These are phyloP conservation scores for Bucco capensis DNA, from an alignment of 2,113 vertebrate genomes.

Conservation along the genomic window DNA sequence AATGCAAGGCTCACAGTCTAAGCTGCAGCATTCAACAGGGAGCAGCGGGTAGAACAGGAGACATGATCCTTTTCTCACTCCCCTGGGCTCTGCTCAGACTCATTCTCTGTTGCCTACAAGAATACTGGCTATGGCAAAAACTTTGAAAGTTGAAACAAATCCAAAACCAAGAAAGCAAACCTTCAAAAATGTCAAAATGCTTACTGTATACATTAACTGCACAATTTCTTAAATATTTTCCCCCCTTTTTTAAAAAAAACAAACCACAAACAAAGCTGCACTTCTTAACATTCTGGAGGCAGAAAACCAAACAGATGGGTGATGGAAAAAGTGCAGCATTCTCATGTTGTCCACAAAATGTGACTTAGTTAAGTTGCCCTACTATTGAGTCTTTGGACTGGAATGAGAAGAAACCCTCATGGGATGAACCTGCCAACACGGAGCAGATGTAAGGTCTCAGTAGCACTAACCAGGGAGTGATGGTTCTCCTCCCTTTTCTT, in stretches of 20 bases:
- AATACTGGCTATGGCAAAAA: background rate
- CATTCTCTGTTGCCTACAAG: background rate
- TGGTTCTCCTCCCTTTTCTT: background rate
- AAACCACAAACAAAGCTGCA: background rate
- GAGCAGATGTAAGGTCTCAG: fast-evolving
- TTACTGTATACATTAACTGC: background rate
- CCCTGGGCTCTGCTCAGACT: background rate
- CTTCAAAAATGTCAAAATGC: background rate
- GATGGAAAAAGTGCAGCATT: background rate
- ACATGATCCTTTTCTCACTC: background rate
- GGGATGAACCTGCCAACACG: background rate
- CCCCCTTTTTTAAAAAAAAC: too few relatives aligned
- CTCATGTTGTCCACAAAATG: background rate
- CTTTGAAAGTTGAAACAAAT: background rate
- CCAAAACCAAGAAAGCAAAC: background rate
- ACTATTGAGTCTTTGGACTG: background rate
- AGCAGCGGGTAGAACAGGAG: background rate
- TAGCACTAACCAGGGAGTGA: background rate
- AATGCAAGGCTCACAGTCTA: background rate
- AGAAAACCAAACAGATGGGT: background rate
- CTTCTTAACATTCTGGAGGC: background rate
- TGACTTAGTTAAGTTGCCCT: background rate
- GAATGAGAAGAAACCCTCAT: background rate
- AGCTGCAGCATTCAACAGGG: background rate
- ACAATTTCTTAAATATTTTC: background rate